Conservation (phyloP, 2,797 vertebrate species). For the Oryzias dopingdopingensis region DNA sequence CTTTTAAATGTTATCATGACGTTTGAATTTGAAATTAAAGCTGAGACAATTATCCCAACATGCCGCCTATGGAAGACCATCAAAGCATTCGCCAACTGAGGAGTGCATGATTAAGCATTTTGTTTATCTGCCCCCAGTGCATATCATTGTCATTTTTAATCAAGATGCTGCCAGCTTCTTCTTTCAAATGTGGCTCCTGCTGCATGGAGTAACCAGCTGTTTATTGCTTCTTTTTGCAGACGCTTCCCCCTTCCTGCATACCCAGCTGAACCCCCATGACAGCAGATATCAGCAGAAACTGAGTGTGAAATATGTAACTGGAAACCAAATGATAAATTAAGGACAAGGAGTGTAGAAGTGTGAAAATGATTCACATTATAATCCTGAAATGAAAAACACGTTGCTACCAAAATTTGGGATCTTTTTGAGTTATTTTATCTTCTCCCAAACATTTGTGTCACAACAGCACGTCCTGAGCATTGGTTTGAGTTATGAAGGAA, state of each 20-base stretch:
- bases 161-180: constrained; percentile 27
- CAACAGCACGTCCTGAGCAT: constrained; percentile 18
- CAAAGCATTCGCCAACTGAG: constrained; percentile 49
- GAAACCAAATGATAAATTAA: constrained; percentile 41
- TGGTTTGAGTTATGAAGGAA: constrained; percentile 35
- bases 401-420: too few species aligned
- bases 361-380: too few species aligned
- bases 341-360: not conserved
- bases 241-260: not conserved
- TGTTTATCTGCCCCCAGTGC: constrained; percentile 61
- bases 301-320: constrained; percentile 44
- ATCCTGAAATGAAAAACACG: too few species aligned
- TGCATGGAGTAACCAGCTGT: constrained; percentile 11
- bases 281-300: constrained; percentile 29
- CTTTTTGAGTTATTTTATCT: too few species aligned
- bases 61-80: constrained; percentile 35
- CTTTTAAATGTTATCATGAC: constrained; percentile 45
- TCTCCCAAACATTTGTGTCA: constrained; percentile 7
- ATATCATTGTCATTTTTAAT: constrained; percentile 64
- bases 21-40: constrained; percentile 65
- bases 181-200: constrained; percentile 19
- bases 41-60: constrained; percentile 65
- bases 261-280: constrained; percentile 16
- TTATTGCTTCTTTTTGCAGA: constrained; percentile 5
- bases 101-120: constrained; percentile 62